Percentiles rank a stretch among this genome's conserved stretches.
These are phyloP conservation scores for Crematogaster levior DNA, from an alignment of 2,888 invertebrate species.

Conservation along the genomic window DNA sequence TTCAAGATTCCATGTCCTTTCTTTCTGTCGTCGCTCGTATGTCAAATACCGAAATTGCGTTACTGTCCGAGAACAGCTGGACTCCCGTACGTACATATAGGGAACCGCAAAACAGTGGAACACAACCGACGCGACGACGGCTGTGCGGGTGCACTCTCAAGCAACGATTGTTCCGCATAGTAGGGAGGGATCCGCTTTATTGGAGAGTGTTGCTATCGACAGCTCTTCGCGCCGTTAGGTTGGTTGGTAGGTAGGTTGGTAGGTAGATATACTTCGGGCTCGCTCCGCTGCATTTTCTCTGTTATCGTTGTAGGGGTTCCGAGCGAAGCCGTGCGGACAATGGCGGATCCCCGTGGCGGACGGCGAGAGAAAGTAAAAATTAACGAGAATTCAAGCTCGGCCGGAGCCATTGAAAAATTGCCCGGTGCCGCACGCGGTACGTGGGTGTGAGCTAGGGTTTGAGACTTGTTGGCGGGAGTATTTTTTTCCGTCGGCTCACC, in stretches of 20 bases:
- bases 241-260: constrained; percentile 76
- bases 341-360: constrained; percentile 80
- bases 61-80: constrained; percentile 69
- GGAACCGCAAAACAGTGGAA: constrained; percentile 53
- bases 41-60: constrained; percentile 78
- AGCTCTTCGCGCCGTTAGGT: constrained; percentile 79
- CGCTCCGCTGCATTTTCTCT: constrained; percentile 83
- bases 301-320: constrained; percentile 83
- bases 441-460: constrained; percentile 75
- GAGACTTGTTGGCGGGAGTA: constrained; percentile 78
- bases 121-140: constrained; percentile 53
- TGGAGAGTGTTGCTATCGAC: constrained; percentile 84
- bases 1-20: neutral
- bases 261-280: constrained; percentile 75
- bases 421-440: constrained; percentile 70
- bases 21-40: neutral
- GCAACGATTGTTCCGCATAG: constrained; percentile 62
- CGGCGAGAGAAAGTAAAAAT: constrained; percentile 84
- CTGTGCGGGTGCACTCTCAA: constrained; percentile 59
- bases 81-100: constrained; percentile 39
- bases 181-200: constrained; percentile 80
- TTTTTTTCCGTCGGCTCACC: constrained; percentile 63
- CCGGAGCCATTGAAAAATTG: constrained; percentile 85
- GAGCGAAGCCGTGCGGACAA: constrained; percentile 80
- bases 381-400: constrained; percentile 85